Conservation (phyloP, 2,797 vertebrate genomes). For the Lycodopsis pacificus region DNA sequence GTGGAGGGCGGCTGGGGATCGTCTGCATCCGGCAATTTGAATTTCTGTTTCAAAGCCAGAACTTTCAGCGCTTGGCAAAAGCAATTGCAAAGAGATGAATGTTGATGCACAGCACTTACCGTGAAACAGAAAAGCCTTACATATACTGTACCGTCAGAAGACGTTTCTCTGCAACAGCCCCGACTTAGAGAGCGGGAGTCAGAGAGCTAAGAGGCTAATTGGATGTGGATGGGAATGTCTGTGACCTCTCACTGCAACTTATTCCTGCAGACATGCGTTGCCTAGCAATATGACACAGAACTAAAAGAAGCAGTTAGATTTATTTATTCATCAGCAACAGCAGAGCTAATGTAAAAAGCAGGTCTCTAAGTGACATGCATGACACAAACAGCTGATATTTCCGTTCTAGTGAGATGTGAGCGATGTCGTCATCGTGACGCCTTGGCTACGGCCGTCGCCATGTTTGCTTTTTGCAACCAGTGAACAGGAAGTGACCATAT, state of each 20-base stretch:
- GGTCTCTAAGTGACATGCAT: not conserved
- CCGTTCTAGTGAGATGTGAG: no score
- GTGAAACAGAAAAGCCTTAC: not conserved
- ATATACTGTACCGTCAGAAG: not conserved
- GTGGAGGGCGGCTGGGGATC: not conserved
- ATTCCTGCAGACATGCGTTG: not conserved
- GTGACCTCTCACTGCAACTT: constrained; percentile 11
- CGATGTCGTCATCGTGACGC: no score
- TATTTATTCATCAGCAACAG: not conserved
- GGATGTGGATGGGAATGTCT: not conserved
- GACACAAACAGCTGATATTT: no score
- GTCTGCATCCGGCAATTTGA: not conserved
- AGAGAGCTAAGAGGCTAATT: constrained; percentile 12
- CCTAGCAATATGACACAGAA: not conserved
- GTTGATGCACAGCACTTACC: not conserved
- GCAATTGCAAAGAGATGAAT: not conserved
- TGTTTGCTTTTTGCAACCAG: no score
- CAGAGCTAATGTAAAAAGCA: not conserved
- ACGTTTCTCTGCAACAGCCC: not conserved
- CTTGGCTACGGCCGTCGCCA: no score
- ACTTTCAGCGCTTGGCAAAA: not conserved
- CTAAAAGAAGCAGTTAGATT: not conserved
- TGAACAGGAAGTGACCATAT: no score
- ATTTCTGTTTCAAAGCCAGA: not conserved
- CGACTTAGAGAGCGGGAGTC: not conserved